Percentiles rank a stretch among this genome's conserved stretches.
Evolutionary conservation across 1,140 invertebrate species (phyloP).

Genomic region (Bacillus rossius): DNA sequence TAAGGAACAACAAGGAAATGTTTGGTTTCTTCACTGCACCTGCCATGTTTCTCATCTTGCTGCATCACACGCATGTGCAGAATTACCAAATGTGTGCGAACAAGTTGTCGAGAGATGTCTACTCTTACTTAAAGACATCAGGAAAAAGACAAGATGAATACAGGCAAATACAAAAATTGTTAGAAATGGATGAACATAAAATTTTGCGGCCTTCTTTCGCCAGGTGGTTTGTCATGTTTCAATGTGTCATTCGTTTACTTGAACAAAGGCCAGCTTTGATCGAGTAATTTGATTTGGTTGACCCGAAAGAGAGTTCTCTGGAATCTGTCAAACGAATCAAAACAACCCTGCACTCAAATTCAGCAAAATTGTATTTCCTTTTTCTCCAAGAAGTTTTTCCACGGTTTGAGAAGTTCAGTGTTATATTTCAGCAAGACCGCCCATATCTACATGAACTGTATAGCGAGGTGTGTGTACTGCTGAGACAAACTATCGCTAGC

Average conservation of each 20-base stretch:
- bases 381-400: not conserved
- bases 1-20: not conserved
- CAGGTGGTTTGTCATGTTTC: conserved; percentile 9
- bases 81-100: conserved; percentile 7
- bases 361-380: not conserved
- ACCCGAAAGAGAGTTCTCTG: not conserved
- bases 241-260: conserved; percentile 4
- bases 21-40: conserved; percentile 14
- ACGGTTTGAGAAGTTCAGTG: not conserved
- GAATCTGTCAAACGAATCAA: not conserved
- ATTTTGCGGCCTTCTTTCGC: conserved; percentile 11
- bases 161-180: conserved; percentile 9
- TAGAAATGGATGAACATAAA: conserved; percentile 12
- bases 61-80: conserved; percentile 12
- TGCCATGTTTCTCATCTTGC: conserved; percentile 17
- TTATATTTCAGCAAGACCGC: not conserved
- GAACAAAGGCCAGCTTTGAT: conserved; percentile 5
- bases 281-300: not conserved
- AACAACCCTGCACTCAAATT: not conserved
- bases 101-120: conserved; percentile 9
- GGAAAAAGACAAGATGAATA: conserved; percentile 9
- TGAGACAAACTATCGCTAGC: not conserved
- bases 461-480: not conserved
- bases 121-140: conserved; percentile 12
- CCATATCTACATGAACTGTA: not conserved